Base-by-base conservation (phyloP, 2,888 invertebrate genomes). In the Lasioglossum vierecki region DNA sequence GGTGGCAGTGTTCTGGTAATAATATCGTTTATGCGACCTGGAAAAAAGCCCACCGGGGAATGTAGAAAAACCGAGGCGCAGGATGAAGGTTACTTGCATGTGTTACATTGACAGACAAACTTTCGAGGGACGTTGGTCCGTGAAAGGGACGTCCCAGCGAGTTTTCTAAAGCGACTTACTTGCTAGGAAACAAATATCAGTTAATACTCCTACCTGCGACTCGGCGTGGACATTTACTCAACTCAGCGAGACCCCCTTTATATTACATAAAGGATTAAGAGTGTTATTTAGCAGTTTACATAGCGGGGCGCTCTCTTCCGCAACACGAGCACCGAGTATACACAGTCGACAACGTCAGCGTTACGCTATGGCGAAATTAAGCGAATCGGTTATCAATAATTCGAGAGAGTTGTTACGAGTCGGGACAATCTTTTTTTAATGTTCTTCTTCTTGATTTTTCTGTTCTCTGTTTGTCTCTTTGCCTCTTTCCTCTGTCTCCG, bases 11-110 rank as follows among this genome's bases (percentile, higher is more conserved):
- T 97, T 96, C 93, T 96, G 96, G 95, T 97, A 97, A 95, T 96
- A 97, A 95, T 97, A 97, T 90, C 97, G 96, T 95, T 96, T 96
- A 95, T 96, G 96, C 91, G 95, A 95, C 95, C 97, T 97, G 96
- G 94, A 93, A 94, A 91, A 93, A 94, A 89, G 91, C 92, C 92
- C 93, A 86, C 79, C 44, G 18, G 46, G 6, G 63, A 39, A 85
- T 86, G 76, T 86, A 86, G 60, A 39, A 76, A 30, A 53, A n/a
- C n/a, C 22, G 85, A 80, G n/a, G 53, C 44, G 13, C n/a, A 66
- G 26, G 53, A 41, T n/a, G 44, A 44, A 30, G 57, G 63, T 60
- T 85, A 85, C 76, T 85, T 86, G 86, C 82, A 88, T 85, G 57
- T 70, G 70, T 83, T 84, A 76, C 79, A 79, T 57, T 79, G 72